phyloP scores from a whole-genome alignment of 2,888 invertebrate species.

The Polietes domitor region DNA sequence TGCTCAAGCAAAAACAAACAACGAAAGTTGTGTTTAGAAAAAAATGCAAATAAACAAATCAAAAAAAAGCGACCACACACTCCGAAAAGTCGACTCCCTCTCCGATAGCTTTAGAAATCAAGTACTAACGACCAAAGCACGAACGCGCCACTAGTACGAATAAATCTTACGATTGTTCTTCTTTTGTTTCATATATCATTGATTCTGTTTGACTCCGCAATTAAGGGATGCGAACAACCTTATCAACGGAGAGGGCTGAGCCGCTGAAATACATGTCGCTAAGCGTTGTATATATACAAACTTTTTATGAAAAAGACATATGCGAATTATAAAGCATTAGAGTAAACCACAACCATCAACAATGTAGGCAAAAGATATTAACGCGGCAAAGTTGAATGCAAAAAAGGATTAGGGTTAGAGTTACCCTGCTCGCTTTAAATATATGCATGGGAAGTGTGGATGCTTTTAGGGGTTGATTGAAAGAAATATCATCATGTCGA shows the following conservation, averaged over 20 bases:
- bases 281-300: background rate
- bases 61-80: background rate
- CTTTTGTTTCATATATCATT: background rate
- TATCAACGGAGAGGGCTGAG: background rate
- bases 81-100: background rate
- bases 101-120: background rate
- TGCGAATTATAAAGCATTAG: slow-evolving; percentile 25
- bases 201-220: slow-evolving; percentile 7
- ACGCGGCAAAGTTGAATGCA: too few relatives aligned
- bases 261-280: background rate
- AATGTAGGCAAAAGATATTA: too few relatives aligned
- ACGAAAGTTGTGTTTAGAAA: too few relatives aligned
- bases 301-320: background rate
- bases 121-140: slow-evolving; percentile 4
- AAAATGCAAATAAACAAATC: background rate
- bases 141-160: slow-evolving; percentile 2
- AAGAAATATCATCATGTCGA: too few relatives aligned
- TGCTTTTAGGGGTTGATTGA: too few relatives aligned
- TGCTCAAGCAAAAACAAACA: background rate
- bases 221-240: slow-evolving; percentile 21
- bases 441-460: too few relatives aligned
- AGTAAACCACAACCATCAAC: too few relatives aligned
- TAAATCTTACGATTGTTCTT: background rate
- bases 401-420: too few relatives aligned
- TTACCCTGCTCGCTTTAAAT: too few relatives aligned